A percentile compares a stretch with the other conserved stretches of the same genome.
These are phyloP conservation scores for Australoheros scitulus DNA, from an alignment of 2,113 vertebrate genomes.

Conservation along the genomic window DNA sequence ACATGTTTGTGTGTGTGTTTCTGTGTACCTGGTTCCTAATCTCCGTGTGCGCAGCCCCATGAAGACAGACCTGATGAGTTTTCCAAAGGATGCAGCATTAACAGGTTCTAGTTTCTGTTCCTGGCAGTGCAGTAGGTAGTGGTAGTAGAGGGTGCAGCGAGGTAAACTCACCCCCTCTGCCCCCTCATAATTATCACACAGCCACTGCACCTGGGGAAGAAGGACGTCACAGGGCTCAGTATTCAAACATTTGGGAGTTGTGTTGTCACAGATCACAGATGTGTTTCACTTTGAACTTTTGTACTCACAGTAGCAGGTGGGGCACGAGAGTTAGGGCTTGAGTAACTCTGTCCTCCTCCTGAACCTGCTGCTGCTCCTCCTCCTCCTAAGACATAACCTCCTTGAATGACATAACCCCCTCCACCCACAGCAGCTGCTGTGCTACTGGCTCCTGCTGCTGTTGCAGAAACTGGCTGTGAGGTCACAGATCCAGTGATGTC, in stretches of 20 bases:
- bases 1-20: background rate
- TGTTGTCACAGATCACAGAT: background rate
- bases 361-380: conserved; percentile 60
- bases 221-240: fast-evolving
- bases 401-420: conserved; percentile 86
- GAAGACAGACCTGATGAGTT: conserved; percentile 92
- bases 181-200: conserved; percentile 92
- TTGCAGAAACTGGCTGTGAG: conserved; percentile 81
- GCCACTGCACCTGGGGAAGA: conserved; percentile 87
- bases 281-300: background rate
- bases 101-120: conserved; percentile 92
- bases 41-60: conserved; percentile 89
- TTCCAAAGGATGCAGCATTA: conserved; percentile 92
- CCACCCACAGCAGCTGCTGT: conserved; percentile 41
- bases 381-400: conserved; percentile 84
- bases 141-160: conserved; percentile 92
- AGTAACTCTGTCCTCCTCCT: conserved; percentile 84
- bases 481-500: conserved; percentile 81
- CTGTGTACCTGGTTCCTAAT: conserved; percentile 86
- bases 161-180: conserved; percentile 92
- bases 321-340: conserved; percentile 87
- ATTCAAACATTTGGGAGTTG: background rate
- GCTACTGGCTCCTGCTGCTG: conserved; percentile 51
- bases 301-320: conserved; percentile 90
- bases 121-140: conserved; percentile 93